Evolutionary conservation across 2,797 vertebrate species (phyloP).

Genomic region (Lacerta agilis): DNA sequence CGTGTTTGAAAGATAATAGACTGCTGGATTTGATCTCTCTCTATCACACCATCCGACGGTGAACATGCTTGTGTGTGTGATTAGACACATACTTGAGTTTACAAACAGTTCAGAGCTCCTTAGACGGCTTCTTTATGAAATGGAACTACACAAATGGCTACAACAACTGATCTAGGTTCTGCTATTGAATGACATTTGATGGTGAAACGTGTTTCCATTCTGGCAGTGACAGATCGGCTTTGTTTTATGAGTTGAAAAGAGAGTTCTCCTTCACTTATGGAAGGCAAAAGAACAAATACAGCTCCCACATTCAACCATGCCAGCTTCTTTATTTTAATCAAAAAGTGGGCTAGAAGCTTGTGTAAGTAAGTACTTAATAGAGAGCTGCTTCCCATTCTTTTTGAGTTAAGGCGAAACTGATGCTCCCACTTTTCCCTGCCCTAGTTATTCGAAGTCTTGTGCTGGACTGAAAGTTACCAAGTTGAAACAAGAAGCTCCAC

Average conservation of each 20-base stretch:
- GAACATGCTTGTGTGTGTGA: constrained; percentile 54
- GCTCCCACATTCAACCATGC: constrained; percentile 60
- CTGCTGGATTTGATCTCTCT: constrained; percentile 75
- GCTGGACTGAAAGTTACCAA: neutral
- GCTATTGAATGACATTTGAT: constrained; percentile 56
- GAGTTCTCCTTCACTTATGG: constrained; percentile 68
- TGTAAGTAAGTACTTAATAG: constrained; percentile 70
- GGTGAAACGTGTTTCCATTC: constrained; percentile 65
- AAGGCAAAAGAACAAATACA: constrained; percentile 68
- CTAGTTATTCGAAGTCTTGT: neutral
- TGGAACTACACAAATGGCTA: constrained; percentile 47
- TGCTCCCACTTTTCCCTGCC: constrained; percentile 37
- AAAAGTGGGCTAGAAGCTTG: constrained; percentile 50
- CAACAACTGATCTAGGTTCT: constrained; percentile 62
- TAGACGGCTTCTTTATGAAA: constrained; percentile 64
- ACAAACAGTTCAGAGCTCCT: constrained; percentile 59
- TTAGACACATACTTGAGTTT: constrained; percentile 48
- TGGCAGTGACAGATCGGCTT: constrained; percentile 63
- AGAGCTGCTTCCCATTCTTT: constrained; percentile 64
- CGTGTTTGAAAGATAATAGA: constrained; percentile 72
- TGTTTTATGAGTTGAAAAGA: constrained; percentile 74
- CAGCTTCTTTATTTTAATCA: constrained; percentile 62
- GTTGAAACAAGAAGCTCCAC: neutral
- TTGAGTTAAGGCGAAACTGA: constrained; percentile 39
- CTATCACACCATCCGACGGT: constrained; percentile 63